Percentiles rank a stretch among this genome's conserved stretches.
These are phyloP conservation scores for Atta colombica DNA, from an alignment of 1,140 invertebrate species.

Conservation along the genomic window DNA sequence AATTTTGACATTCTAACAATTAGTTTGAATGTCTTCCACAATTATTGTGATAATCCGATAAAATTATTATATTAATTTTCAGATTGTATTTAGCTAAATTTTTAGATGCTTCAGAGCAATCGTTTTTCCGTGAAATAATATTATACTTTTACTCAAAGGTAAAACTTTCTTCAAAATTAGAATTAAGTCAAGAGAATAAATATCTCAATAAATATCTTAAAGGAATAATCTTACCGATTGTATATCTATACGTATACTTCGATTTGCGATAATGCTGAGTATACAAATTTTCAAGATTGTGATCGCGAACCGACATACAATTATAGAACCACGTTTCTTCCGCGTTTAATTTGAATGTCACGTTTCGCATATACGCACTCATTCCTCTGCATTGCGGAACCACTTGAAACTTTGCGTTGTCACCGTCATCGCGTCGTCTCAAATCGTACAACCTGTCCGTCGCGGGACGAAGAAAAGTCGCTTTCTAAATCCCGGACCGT, in stretches of 20 bases:
- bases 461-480: constrained; percentile 44
- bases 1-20: too few species aligned
- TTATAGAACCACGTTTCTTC: background rate
- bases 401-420: background rate
- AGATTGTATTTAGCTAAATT: too few species aligned
- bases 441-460: constrained; percentile 19
- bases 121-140: background rate
- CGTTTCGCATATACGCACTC: background rate
- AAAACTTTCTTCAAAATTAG: background rate
- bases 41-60: too few species aligned
- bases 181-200: background rate
- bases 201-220: background rate
- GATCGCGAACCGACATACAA: background rate
- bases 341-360: constrained; percentile 27
- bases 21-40: too few species aligned
- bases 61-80: too few species aligned
- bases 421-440: background rate
- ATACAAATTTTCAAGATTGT: background rate
- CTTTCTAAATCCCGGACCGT: constrained; percentile 64
- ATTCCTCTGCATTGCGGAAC: background rate
- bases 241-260: too few species aligned
- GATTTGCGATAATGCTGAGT: background rate
- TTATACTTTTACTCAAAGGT: background rate
- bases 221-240: background rate
- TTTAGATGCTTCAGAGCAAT: too few species aligned